phyloP scores from a whole-genome alignment of 53 echinoderm and acorn worm genomes.

The Patiria pectinifera region DNA sequence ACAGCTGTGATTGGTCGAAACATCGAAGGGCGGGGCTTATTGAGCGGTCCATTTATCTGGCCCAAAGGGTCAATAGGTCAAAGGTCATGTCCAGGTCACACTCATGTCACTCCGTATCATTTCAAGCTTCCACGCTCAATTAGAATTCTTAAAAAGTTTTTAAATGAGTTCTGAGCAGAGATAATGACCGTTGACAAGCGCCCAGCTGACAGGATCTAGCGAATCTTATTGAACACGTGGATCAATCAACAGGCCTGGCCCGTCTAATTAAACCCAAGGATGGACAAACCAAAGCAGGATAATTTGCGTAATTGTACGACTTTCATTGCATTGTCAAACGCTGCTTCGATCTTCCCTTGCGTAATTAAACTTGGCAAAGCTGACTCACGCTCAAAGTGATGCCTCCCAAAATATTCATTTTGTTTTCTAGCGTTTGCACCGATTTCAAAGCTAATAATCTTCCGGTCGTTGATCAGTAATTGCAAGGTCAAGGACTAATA shows the following conservation, averaged over 20 bases:
- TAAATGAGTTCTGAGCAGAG: not conserved
- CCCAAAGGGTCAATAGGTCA: no score
- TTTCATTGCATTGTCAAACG: constrained; percentile 36
- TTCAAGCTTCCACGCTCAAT: no score
- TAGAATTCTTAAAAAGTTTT: no score
- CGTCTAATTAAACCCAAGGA: constrained; percentile 15
- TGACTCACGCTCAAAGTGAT: constrained; percentile 33
- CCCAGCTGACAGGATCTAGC: not conserved
- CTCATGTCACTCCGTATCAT: no score
- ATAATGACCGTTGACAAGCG: not conserved
- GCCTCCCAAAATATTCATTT: not conserved
- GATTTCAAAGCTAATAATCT: not conserved
- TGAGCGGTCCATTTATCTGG: no score
- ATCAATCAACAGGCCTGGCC: constrained; percentile 3
- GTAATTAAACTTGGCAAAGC: constrained; percentile 28
- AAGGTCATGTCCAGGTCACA: no score
- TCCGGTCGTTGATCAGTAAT: not conserved
- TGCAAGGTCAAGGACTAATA: not conserved
- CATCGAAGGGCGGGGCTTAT: no score
- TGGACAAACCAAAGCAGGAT: not conserved
- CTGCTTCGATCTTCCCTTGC: not conserved
- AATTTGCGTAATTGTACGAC: not conserved
- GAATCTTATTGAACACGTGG: not conserved
- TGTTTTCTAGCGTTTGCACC: not conserved
- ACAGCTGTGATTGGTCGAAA: no score